Base-by-base conservation (phyloP, 2,888 invertebrate genomes). In the Acleris cristana region DNA sequence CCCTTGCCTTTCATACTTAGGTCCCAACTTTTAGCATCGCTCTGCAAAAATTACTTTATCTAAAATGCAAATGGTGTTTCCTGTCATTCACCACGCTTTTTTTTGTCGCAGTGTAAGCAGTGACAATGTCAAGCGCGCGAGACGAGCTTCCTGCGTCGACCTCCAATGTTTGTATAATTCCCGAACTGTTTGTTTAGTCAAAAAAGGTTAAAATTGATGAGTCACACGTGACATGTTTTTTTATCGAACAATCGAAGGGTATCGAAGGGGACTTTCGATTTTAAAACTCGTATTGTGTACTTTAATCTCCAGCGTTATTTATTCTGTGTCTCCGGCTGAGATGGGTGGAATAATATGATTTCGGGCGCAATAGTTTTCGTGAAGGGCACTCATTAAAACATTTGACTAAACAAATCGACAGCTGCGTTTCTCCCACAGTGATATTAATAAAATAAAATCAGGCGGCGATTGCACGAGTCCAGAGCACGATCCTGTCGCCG, bases 371-470 rank as follows among this genome's bases (percentile, higher is more conserved):
- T 62, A 62, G 61, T 63, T 67, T 58, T 63, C 67, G 63, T 67
- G 67, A 63, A 67, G 67, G 77, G 76, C 69, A 72, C 73, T 79
- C 79, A 79, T 85, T 81, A 83, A 87, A 84, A 85, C 82, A 87
- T 87, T 86, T 83, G 77, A 74, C 81, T 79, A 82, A 85, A 87
- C 85, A 86, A 87, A 87, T 85, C 78, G 84, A 81, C 79, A 78
- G 76, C 77, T 79, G 79, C 76, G 60, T 67, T 65, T 83, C 81
- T 80, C 77, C 73, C 77, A 74, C 78, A 78, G 76, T 78, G 80
- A 81, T 83, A 79, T 80, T 81, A 82, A 85, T 86, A 86, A 87
- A 88, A 88, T 86, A 84, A 88, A 87, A 88, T 84, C 85, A 83
- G 82, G 77, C 77, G 78, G 76, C 83, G 81, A 85, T 83, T 81